These are phyloP conservation scores for Panopea generosa DNA, from an alignment of 2,888 invertebrate species.

Conservation along the genomic window DNA sequence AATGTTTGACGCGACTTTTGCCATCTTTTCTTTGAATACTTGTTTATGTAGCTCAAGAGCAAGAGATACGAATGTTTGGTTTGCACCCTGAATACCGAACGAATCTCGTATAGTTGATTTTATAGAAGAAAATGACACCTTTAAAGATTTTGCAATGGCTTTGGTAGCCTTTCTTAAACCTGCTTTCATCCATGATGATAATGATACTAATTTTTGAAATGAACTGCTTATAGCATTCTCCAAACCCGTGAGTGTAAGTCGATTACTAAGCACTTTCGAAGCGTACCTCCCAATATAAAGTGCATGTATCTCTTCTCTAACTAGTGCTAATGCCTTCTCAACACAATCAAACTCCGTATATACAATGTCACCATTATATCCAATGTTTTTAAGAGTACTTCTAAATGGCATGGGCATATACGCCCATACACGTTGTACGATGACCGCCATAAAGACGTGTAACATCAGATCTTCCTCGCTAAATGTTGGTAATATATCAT, in stretches of 20 bases:
- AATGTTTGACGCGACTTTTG: conserved; percentile 7
- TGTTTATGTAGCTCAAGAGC: conserved; percentile 30
- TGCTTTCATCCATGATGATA: conserved; percentile 25
- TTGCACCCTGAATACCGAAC: not conserved
- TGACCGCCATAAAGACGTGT: conserved; percentile 28
- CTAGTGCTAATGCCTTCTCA: conserved; percentile 21
- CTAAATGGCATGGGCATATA: conserved; percentile 29
- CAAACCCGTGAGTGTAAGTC: conserved; percentile 17
- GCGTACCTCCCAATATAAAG: conserved; percentile 37
- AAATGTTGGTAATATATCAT: conserved; percentile 9
- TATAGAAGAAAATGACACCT: conserved; percentile 34
- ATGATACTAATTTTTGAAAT: conserved; percentile 26
- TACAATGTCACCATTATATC: not conserved
- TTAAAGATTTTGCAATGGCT: conserved; percentile 9
- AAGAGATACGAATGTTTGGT: conserved; percentile 34
- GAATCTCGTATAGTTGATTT: conserved; percentile 19
- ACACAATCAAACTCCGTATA: conserved; percentile 46
- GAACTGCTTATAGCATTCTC: conserved; percentile 14
- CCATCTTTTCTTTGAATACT: conserved; percentile 1
- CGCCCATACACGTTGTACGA: conserved; percentile 32
- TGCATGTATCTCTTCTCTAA: conserved; percentile 37
- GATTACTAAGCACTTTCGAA: conserved; percentile 21
- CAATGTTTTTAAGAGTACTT: not conserved
- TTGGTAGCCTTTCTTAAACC: conserved; percentile 21
- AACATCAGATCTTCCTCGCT: conserved; percentile 20